Conservation (phyloP, 2,888 invertebrate genomes). For the Ophioninae sp. region DNA sequence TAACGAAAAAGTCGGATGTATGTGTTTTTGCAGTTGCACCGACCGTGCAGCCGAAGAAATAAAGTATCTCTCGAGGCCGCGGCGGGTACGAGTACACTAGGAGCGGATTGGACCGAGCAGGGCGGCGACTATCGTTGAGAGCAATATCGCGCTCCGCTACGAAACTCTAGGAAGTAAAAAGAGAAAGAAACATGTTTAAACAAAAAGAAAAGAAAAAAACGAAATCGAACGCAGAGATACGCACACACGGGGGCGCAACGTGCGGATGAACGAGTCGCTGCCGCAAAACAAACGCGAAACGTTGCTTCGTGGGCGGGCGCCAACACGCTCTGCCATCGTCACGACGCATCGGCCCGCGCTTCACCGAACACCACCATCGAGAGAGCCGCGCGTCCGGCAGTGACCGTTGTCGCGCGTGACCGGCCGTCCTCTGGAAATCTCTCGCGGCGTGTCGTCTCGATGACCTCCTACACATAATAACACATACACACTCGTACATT, state of each 20-base stretch:
- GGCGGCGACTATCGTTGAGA: slow-evolving; percentile 2
- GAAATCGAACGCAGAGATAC: not conserved
- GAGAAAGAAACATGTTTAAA: not conserved
- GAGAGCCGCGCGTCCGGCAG: not conserved
- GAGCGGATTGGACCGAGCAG: slow-evolving; percentile 38
- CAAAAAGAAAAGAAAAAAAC: not conserved
- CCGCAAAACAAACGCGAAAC: not conserved
- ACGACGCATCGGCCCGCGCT: slow-evolving; percentile 6
- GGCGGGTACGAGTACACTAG: slow-evolving; percentile 43
- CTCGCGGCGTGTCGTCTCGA: not conserved
- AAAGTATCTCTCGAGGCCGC: slow-evolving; percentile 61
- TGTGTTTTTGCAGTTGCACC: slow-evolving; percentile 75
- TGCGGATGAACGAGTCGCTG: not conserved
- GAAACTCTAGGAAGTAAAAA: slow-evolving; percentile 6
- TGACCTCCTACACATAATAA: not conserved
- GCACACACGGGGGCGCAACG: slow-evolving; percentile 10
- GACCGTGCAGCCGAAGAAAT: slow-evolving; percentile 72
- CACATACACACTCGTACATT: not conserved
- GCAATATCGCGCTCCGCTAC: slow-evolving; percentile 17
- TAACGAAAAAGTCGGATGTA: slow-evolving; percentile 52
- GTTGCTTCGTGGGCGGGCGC: not conserved
- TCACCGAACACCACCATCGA: slow-evolving; percentile 5
- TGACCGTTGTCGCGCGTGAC: not conserved
- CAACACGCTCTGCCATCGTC: not conserved
- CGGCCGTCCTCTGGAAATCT: not conserved